Percentiles rank a stretch among this genome's conserved stretches.
Evolutionary conservation across 2,113 vertebrate genomes (phyloP).

Genomic region (Albula glossodonta): DNA sequence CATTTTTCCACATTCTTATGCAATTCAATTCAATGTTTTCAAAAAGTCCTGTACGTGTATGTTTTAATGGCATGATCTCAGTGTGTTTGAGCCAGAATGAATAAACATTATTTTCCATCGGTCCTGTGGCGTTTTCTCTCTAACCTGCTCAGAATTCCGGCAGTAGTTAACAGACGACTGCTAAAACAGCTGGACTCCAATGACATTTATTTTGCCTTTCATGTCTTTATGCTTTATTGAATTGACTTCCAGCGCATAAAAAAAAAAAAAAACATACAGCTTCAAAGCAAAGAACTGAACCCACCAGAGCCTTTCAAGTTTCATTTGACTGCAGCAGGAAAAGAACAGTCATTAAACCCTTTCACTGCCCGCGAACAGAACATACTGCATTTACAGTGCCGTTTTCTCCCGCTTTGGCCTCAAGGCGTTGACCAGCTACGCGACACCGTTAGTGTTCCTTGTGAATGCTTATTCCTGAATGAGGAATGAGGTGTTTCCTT

Average conservation of each 20-base stretch:
- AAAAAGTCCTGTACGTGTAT: background rate
- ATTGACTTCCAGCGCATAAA: slow-evolving; percentile 30
- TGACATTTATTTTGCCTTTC: slow-evolving; percentile 45
- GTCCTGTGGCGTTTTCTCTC: slow-evolving; percentile 14
- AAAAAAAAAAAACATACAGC: background rate
- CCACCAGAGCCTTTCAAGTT: background rate
- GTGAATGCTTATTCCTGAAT: background rate
- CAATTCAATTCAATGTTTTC: background rate
- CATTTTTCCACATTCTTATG: background rate
- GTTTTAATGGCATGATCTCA: background rate
- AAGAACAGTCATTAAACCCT: slow-evolving; percentile 16
- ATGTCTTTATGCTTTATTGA: slow-evolving; percentile 34
- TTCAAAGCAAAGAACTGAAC: slow-evolving; percentile 41
- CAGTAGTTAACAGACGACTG: slow-evolving; percentile 26
- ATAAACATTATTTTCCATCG: slow-evolving; percentile 17
- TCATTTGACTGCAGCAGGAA: background rate
- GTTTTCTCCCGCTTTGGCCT: background rate
- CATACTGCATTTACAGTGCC: background rate
- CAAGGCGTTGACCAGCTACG: background rate
- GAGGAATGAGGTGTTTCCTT: background rate
- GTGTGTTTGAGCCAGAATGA: slow-evolving; percentile 18
- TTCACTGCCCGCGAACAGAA: background rate
- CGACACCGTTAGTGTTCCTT: background rate
- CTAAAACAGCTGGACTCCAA: slow-evolving; percentile 34
- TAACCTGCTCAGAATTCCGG: slow-evolving; percentile 14